These are phyloP conservation scores for Pipistrellus kuhlii DNA, from an alignment of 2,797 vertebrate species.

Conservation along the genomic window DNA sequence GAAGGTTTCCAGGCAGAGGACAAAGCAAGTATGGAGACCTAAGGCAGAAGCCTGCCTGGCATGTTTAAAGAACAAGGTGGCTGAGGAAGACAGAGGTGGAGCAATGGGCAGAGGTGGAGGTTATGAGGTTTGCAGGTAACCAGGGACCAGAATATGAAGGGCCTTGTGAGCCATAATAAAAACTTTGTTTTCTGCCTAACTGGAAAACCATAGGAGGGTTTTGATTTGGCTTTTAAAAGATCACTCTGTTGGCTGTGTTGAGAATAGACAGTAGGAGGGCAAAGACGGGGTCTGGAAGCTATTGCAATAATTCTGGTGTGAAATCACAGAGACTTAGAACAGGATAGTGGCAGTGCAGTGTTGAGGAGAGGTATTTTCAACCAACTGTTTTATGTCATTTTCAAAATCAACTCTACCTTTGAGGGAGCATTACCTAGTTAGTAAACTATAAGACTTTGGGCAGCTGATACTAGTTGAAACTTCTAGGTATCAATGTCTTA, in stretches of 20 bases:
- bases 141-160: neutral
- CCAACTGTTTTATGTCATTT: conserved; percentile 25
- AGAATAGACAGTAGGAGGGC: neutral
- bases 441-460: neutral
- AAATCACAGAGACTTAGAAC: neutral
- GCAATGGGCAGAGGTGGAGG: neutral
- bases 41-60: neutral
- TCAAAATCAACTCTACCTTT: neutral
- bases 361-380: neutral
- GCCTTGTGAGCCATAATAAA: neutral
- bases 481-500: neutral
- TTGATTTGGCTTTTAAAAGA: neutral
- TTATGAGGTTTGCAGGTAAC: neutral
- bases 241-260: neutral
- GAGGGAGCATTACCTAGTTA: neutral
- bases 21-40: neutral
- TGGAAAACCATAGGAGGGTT: neutral
- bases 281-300: neutral
- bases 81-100: neutral
- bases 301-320: neutral
- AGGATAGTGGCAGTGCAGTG: neutral
- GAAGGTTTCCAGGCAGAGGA: neutral
- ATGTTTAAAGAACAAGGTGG: neutral
- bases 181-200: neutral
- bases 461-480: neutral